Conservation (phyloP, 35 echinoderm and acorn worm genomes). For the Nesometra sesokonis region DNA sequence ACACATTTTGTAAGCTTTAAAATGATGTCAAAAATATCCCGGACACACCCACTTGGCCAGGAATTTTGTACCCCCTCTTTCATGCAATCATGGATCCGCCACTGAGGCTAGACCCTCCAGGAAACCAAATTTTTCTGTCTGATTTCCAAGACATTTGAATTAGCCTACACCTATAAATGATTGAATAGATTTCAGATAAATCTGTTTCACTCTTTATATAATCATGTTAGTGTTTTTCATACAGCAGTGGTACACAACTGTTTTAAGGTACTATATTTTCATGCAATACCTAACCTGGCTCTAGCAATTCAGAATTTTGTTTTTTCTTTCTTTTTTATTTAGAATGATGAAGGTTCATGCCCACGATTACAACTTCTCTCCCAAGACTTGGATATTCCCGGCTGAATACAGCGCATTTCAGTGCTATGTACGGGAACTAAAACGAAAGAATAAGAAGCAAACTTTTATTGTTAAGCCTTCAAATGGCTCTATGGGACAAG, state of each 20-base stretch:
- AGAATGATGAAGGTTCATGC: slow-evolving; percentile 89
- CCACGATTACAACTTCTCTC: slow-evolving; percentile 78
- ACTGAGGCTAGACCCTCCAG: no score
- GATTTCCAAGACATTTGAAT: no score
- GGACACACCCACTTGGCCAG: no score
- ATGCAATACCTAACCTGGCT: neutral
- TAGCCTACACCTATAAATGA: no score
- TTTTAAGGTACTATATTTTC: neutral
- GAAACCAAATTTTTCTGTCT: no score
- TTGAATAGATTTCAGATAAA: no score
- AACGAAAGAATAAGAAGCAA: slow-evolving; percentile 70
- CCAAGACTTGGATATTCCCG: slow-evolving; percentile 90
- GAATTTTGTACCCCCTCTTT: no score
- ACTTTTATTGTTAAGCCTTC: slow-evolving; percentile 95
- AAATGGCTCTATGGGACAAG: slow-evolving; percentile 96
- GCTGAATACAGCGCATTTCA: slow-evolving; percentile 83
- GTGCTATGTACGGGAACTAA: slow-evolving; percentile 71
- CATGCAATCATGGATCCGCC: no score
- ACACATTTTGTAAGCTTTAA: no score
- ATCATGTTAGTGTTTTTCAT: neutral
- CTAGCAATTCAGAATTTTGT: neutral
- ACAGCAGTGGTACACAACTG: neutral
- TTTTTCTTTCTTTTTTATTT: neutral
- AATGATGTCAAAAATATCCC: no score
- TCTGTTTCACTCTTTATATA: no score